Conservation (phyloP, 2,797 vertebrate species). For the Scolopax bukidnonensis region DNA sequence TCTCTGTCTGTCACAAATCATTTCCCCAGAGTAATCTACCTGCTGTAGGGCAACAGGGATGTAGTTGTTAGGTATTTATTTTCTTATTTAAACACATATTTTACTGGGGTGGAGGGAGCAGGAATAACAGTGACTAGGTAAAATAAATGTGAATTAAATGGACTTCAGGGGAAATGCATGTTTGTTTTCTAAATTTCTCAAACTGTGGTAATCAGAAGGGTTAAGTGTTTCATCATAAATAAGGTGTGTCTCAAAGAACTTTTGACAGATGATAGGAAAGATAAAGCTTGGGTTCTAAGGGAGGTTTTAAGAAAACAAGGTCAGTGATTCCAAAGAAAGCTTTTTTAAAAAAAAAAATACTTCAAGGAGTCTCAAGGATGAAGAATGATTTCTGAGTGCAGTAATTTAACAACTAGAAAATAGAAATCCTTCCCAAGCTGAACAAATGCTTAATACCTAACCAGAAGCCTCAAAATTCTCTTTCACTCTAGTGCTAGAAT, state of each 20-base stretch:
- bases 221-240: neutral
- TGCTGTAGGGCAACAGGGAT: neutral
- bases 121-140: neutral
- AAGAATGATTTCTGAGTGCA: neutral
- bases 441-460: neutral
- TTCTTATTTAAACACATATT: neutral
- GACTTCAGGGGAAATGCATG: neutral
- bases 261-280: neutral
- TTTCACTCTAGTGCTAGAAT: neutral
- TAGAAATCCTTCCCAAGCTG: neutral
- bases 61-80: neutral
- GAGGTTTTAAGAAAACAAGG: conserved; percentile 20
- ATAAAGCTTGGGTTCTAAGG: neutral
- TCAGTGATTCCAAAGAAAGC: neutral
- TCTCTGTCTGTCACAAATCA: neutral
- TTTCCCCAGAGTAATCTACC: neutral
- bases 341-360: neutral
- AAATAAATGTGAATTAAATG: neutral
- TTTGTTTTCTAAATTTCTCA: neutral
- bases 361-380: neutral
- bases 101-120: neutral
- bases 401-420: neutral
- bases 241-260: neutral
- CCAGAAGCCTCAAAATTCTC: neutral
- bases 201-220: neutral